phyloP scores from a whole-genome alignment of 2,797 vertebrate genomes.

The Gallinago stenura region DNA sequence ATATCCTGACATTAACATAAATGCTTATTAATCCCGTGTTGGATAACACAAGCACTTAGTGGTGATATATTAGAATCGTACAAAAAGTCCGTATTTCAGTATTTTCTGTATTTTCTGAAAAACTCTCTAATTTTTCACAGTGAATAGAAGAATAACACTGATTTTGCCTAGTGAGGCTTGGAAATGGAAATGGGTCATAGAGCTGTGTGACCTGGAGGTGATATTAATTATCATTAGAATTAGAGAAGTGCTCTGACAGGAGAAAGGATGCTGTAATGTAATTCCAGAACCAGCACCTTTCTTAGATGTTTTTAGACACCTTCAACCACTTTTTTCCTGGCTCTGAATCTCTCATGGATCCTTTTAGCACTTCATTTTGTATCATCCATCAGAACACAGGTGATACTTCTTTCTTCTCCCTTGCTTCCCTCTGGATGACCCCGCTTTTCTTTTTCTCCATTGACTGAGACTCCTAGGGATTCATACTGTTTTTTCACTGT shows the following conservation, averaged over 20 bases:
- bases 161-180: background rate
- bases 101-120: background rate
- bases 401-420: background rate
- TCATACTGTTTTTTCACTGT: background rate
- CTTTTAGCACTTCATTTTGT: slow-evolving; percentile 10
- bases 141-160: background rate
- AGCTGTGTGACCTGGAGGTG: background rate
- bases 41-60: background rate
- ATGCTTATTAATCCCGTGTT: background rate
- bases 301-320: background rate
- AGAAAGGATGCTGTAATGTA: background rate
- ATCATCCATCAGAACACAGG: background rate
- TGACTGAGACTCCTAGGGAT: background rate
- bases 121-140: background rate
- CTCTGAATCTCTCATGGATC: background rate
- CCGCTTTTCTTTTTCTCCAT: background rate
- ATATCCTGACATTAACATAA: background rate
- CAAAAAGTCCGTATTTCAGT: background rate
- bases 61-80: background rate
- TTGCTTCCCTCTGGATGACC: background rate
- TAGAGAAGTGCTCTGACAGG: background rate
- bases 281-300: background rate
- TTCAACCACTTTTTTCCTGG: background rate
- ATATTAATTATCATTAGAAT: slow-evolving; percentile 15
- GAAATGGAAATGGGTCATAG: background rate